Conservation (phyloP, 2,113 vertebrate species). For the Bungarus multicinctus region DNA sequence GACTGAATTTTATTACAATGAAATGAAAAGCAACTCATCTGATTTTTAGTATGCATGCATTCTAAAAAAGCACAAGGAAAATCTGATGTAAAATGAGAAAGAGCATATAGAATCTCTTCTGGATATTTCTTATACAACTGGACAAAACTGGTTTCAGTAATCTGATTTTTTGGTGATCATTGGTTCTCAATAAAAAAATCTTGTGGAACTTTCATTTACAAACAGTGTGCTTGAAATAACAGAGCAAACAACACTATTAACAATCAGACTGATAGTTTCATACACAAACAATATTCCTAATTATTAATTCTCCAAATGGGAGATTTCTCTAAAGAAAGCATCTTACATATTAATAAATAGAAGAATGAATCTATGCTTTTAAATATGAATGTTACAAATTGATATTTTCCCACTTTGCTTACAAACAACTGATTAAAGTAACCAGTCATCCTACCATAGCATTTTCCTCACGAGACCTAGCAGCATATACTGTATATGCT, state of each 20-base stretch:
- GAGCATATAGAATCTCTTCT: background rate
- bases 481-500: background rate
- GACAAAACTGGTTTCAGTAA: slow-evolving; percentile 7
- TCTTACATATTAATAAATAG: background rate
- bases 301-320: background rate
- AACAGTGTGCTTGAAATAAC: background rate
- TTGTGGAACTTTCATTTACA: background rate
- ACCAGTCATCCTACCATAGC: background rate
- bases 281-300: background rate
- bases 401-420: background rate
- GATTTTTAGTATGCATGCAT: background rate
- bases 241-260: background rate
- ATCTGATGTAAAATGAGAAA: background rate
- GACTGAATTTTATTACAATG: background rate
- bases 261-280: background rate
- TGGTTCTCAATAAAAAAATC: background rate
- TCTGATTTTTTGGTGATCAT: background rate
- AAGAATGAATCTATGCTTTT: background rate
- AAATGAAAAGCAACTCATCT: background rate
- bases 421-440: background rate
- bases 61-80: background rate
- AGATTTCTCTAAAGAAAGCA: background rate
- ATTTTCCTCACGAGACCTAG: background rate
- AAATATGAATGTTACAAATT: background rate
- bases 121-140: background rate